These are phyloP conservation scores for Esperia sulphurella DNA, from an alignment of 2,888 invertebrate genomes.

Conservation along the genomic window DNA sequence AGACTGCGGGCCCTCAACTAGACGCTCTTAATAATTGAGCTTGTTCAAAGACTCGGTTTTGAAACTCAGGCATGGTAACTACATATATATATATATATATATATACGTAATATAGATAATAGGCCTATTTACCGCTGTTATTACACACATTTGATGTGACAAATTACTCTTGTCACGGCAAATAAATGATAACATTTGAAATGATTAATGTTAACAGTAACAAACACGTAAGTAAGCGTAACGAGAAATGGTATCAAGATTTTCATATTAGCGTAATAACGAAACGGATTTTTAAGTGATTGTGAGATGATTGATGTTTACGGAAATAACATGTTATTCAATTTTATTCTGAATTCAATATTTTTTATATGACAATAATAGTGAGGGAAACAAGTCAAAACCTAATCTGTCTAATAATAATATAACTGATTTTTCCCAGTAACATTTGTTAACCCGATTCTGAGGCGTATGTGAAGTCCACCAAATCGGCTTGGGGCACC, in stretches of 20 bases:
- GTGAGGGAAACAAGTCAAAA: no score
- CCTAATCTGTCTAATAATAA: no score
- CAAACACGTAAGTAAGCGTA: constrained; percentile 8
- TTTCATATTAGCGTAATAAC: background rate
- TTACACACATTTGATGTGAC: constrained; percentile 2
- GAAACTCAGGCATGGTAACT: background rate
- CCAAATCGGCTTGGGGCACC: no score
- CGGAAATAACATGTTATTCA: background rate
- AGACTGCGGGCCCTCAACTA: constrained; percentile 2
- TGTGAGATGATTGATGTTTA: background rate
- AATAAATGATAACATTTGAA: constrained; percentile 5
- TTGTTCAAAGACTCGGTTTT: constrained; percentile 25
- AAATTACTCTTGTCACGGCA: constrained; percentile 5
- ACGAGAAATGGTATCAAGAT: constrained; percentile 3
- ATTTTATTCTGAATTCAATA: no score
- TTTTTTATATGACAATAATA: no score
- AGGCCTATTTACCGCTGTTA: background rate
- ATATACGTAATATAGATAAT: background rate
- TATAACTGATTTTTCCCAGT: no score
- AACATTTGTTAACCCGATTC: no score
- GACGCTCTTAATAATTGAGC: constrained; percentile 25
- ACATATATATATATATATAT: background rate
- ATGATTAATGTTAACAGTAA: constrained; percentile 8
- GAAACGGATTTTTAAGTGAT: background rate
- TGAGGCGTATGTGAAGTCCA: no score